Percentiles rank a stretch among this genome's conserved stretches.
These are phyloP conservation scores for Pedetes capensis DNA, from an alignment of 2,113 vertebrate genomes.

Conservation along the genomic window DNA sequence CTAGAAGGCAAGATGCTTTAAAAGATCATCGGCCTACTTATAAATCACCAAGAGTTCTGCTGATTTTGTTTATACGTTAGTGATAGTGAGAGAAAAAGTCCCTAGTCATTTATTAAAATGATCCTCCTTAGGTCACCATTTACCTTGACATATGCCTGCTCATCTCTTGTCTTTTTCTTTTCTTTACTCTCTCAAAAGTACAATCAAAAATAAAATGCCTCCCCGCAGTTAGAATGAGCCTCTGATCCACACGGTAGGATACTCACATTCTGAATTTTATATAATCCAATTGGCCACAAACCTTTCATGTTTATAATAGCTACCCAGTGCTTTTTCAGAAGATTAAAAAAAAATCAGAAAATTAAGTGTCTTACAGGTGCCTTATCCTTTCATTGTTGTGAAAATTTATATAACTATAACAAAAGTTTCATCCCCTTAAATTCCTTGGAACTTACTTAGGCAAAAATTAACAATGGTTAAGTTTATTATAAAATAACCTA, in stretches of 20 bases:
- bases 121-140: not conserved
- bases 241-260: slow-evolving; percentile 18
- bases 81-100: not conserved
- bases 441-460: slow-evolving; percentile 48
- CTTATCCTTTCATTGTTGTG: slow-evolving; percentile 13
- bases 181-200: slow-evolving; percentile 27
- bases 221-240: not conserved
- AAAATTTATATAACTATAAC: slow-evolving; percentile 51
- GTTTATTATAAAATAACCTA: slow-evolving; percentile 52
- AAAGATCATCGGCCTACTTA: not conserved
- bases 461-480: slow-evolving; percentile 45
- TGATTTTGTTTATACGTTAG: not conserved
- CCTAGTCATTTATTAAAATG: not conserved
- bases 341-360: slow-evolving; percentile 30
- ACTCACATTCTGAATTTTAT: slow-evolving; percentile 46
- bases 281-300: slow-evolving; percentile 53
- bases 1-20: not conserved
- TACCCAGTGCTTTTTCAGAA: slow-evolving; percentile 27
- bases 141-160: not conserved
- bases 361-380: slow-evolving; percentile 40
- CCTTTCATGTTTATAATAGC: slow-evolving; percentile 42
- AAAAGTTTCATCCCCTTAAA: slow-evolving; percentile 51
- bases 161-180: not conserved
- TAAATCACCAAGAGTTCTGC: slow-evolving; percentile 11
- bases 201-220: slow-evolving; percentile 29